Evolutionary conservation across 2,797 vertebrate genomes (phyloP), one percentile per base, ranked within the genome.

Genomic region (Microtus agrestis): DNA sequence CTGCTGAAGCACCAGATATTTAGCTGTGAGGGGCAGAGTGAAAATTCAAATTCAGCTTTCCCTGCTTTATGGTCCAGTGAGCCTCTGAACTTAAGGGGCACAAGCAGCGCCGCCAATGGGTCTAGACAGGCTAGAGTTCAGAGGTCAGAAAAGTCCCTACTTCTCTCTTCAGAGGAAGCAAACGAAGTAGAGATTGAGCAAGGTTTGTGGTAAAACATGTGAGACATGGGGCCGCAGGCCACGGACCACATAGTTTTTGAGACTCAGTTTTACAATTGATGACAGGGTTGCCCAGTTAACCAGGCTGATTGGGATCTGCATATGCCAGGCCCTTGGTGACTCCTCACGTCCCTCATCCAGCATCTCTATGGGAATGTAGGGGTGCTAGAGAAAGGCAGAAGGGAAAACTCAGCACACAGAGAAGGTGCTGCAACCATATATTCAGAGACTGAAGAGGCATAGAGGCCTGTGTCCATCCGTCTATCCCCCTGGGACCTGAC

Each of bases 241-340:
- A 91, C 74, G 54, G 15, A 59, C n/a, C 79, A 89, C 46, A 74
- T 29, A 4, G 43, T 13, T 69, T 78, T 56, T 40, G 69, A 76
- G 77, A 43, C 69, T 74, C 48, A 79, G 89, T 69, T 94, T 87
- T 73, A 92, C 82, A 91, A 21, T 34, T 78, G 87, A 61, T 81
- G 76, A 89, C 25, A 86, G 6, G 9, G 34, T 6, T 69, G 19
- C 15, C 48, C 46, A 56, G 59, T 59, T 85, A 65, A 56, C 48
- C 27, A 76, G 85, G 61, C 48, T n/a, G 40, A 59, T 48, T 69
- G 56, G 81, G 29, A 90, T n/a, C 73, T 67, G 40, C 25, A 78
- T 48, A 74, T 3, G 61, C 46, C 27, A 92, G 56, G 46, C 10
- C 21, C 46, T 74, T 2, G 2, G 59, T 13, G 21, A 71, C 54